Evolutionary conservation across 92 coral and sea anemone species (phyloP), one percentile per base, ranked within the genome.

Genomic region (Porites evermanni): DNA sequence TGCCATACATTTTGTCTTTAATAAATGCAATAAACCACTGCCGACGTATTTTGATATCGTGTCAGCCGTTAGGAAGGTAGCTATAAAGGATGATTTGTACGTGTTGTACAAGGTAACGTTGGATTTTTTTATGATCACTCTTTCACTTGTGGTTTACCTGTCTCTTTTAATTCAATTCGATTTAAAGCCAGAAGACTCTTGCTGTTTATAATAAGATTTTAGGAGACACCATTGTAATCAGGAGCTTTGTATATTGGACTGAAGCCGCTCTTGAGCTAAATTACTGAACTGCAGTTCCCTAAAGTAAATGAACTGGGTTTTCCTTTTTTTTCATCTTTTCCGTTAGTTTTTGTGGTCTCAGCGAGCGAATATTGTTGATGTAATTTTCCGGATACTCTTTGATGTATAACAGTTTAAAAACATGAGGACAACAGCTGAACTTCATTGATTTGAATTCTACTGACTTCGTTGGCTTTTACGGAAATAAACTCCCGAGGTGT

Each of bases 1-100:
- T 80, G 29, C 58, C 75, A 53, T 80, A 67, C 26, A 20, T 64
- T 71, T 44, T 70, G 1, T 71, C 19, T 10, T 71, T n/a, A 44
- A 38, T 14, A 71, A 16, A 26, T 38, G 74, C 74, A 72, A n/a
- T 52, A 19, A n/a, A 8, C 7, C 0, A 11, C 44, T 14, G 32
- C 16, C 74, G 44, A 14, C 53, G 74, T 44, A 38, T 32, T 70
- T 9, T 14, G 13, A 54, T 54, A 54, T 54, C 14, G 60, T 8
- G 16, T 56, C 61, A 8, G 12, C 61, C 16, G 16, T 14, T 56
- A 14, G 16, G 13, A 11, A 14, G 2, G 13, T 11, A 4, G 8
- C 61, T 11, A 56, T 10, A 13, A 8, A 56, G 61, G 61, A 11
- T 8, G 61, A 56, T 56, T 9, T 56, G 4, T 11, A 11, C 4